Base-by-base conservation (phyloP, 2,888 invertebrate genomes). In the Dynastes hyllus region DNA sequence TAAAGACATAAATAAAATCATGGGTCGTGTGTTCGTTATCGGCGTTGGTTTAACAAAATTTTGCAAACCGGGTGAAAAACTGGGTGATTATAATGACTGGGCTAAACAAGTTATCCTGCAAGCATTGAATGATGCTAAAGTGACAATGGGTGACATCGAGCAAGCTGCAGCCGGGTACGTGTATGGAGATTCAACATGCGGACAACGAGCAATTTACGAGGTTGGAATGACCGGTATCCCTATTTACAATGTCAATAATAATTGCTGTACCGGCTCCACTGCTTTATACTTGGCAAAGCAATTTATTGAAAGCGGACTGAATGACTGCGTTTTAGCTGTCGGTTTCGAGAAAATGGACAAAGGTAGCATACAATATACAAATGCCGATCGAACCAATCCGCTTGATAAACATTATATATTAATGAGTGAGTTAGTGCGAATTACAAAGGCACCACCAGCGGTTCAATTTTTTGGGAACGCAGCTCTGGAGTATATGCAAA, bases 21-120 rank as follows among this genome's bases (percentile, higher is more conserved):
- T 89, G 89, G 87, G 84, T 75, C 87, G 87, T 89, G 97, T 97
- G 76, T 98, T 92, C 89, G 97, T 98, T 76, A 93, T 98, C 85
- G 98, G 98, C 82, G 98, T 98, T 83, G 98, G 98, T 82, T 98
- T 98, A 98, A 98, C 98, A 81, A 98, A 98, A 91, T 99, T 99
- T 90, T 95, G 97, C 86, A 99, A 98, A 89, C 99, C 99, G 63
- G 97, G 96, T 75, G 91, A 91, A 66, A 90, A 93, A 78, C 91
- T 93, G 70, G 66, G 53, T 37, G 98, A 99, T 89, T 99, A 99
- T 88, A 98, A 99, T 0, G 95, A 97, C 83, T 94, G 98, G 93
- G 98, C 96, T n/a, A 95, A 96, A 86, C 98, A 99, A 91, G 96
- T 98, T 1, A 95, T 98, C 0, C 91, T 92, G 13, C 96, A 95